Conservation (phyloP, 2,888 invertebrate species). For the Sinopyrophorus schimmeli region DNA sequence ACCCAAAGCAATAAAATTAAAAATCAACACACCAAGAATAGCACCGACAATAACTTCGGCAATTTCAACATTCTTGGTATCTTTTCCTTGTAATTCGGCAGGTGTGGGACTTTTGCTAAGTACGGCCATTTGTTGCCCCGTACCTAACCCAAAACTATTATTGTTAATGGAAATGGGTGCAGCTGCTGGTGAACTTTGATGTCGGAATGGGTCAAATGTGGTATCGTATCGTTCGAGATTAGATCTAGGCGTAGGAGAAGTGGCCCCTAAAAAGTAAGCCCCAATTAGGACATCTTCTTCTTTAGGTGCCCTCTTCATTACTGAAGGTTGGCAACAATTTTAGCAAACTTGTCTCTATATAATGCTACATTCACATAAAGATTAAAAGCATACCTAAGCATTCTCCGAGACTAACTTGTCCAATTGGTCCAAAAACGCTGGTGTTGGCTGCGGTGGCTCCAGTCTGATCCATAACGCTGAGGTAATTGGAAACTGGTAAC, state of each 20-base stretch:
- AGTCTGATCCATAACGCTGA: conserved; percentile 60
- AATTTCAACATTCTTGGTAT: conserved; percentile 91
- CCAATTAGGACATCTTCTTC: no score
- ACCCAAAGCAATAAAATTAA: no score
- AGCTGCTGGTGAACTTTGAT: conserved; percentile 72
- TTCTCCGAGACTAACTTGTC: conserved; percentile 69
- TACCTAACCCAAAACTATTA: conserved; percentile 86
- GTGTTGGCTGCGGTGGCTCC: conserved; percentile 55
- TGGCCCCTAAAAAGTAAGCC: conserved; percentile 58
- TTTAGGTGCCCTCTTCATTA: no score
- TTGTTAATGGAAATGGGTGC: conserved; percentile 82
- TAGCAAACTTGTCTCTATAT: no score
- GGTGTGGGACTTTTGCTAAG: conserved; percentile 83
- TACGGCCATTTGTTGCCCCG: conserved; percentile 72
- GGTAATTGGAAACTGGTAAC: conserved; percentile 57
- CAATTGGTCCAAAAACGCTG: conserved; percentile 78
- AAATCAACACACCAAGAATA: conserved; percentile 86
- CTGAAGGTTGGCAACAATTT: no score
- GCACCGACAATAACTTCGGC: conserved; percentile 96
- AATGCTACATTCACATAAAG: no score
- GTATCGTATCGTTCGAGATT: conserved; percentile 73
- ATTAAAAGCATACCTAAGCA: conserved; percentile 51
- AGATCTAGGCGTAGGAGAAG: conserved; percentile 68
- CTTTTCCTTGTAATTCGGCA: conserved; percentile 73
- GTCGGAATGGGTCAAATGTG: conserved; percentile 73